These are phyloP conservation scores for Coilia nasus DNA, from an alignment of 2,797 vertebrate genomes.

Conservation along the genomic window DNA sequence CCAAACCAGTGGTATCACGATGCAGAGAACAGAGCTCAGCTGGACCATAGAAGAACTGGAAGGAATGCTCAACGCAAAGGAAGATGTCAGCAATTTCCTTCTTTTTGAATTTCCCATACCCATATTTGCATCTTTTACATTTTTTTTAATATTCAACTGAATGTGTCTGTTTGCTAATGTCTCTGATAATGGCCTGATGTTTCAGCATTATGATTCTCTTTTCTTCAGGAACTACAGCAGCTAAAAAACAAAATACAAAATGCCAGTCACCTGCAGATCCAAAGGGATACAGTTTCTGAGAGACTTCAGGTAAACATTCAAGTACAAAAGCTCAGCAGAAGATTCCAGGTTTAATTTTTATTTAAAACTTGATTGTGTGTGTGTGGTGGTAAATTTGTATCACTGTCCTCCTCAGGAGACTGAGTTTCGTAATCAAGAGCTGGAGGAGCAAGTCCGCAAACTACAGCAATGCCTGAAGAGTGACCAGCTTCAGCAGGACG, in stretches of 20 bases:
- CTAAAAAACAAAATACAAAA: constrained; percentile 91
- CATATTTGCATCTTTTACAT: no score
- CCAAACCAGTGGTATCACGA: constrained; percentile 90
- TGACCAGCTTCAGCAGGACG: constrained; percentile 87
- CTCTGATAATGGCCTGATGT: background rate
- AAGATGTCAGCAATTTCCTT: constrained; percentile 75
- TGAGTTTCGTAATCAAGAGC: constrained; percentile 85
- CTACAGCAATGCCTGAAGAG: constrained; percentile 92
- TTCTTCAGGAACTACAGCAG: constrained; percentile 87
- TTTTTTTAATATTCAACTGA: no score
- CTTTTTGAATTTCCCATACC: no score
- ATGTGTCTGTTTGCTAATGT: no score
- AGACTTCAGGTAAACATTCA: constrained; percentile 82
- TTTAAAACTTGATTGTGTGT: background rate
- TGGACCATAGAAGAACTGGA: constrained; percentile 96
- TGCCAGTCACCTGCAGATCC: constrained; percentile 85
- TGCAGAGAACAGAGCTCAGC: constrained; percentile 94
- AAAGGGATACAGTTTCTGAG: constrained; percentile 85
- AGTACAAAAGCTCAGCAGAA: background rate
- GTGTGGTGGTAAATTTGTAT: background rate
- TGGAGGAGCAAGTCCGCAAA: constrained; percentile 88
- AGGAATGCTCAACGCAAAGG: constrained; percentile 85
- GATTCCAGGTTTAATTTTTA: background rate
- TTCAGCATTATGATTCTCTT: background rate
- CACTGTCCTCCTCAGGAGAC: constrained; percentile 76